Percentiles rank a stretch among this genome's conserved stretches.
phyloP scores from a whole-genome alignment of 2,113 vertebrate genomes.

The Rhagologus leucostigma region DNA sequence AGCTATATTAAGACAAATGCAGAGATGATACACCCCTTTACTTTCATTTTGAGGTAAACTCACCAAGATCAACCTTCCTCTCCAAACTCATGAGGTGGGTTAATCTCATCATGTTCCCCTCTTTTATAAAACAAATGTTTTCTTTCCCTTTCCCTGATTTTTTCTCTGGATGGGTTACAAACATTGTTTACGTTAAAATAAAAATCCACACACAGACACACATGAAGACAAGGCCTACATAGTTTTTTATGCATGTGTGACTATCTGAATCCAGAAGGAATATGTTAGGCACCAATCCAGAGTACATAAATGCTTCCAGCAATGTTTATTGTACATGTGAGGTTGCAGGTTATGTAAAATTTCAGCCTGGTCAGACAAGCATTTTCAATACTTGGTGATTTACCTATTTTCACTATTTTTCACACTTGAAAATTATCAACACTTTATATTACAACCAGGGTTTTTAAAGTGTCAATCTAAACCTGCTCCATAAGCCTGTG shows the following conservation, averaged over 20 bases:
- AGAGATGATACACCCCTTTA: background rate
- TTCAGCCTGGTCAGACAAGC: background rate
- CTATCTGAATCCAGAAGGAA: background rate
- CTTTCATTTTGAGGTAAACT: background rate
- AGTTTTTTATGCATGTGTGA: background rate
- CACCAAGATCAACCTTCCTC: background rate
- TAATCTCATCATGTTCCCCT: background rate
- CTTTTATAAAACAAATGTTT: background rate
- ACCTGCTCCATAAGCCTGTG: fast-evolving
- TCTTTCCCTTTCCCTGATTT: background rate
- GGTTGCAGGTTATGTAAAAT: background rate
- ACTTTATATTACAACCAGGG: background rate
- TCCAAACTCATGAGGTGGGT: background rate
- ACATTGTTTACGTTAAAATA: background rate
- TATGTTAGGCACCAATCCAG: background rate
- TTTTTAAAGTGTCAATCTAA: background rate
- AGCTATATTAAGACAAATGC: background rate
- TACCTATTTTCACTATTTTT: background rate
- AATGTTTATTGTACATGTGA: background rate
- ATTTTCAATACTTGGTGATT: background rate
- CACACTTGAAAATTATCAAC: background rate
- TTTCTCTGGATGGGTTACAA: background rate
- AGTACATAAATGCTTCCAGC: background rate
- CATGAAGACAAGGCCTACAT: background rate
- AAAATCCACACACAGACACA: background rate